These are phyloP conservation scores for Mesorhabditis belari DNA, from an alignment of 2,888 invertebrate genomes.

Conservation along the genomic window DNA sequence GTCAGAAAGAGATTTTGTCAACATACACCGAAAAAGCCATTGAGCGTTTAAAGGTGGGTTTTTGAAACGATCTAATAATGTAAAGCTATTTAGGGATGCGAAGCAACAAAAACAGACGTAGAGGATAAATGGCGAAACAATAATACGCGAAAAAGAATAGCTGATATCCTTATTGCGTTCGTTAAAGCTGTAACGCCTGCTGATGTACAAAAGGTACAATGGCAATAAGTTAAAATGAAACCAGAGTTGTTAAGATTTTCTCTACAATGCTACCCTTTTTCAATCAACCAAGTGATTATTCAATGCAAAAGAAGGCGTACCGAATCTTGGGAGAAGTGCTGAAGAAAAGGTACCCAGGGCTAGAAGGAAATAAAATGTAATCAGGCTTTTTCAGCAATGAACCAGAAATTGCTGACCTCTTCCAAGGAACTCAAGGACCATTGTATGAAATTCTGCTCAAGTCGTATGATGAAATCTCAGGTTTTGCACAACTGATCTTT, in stretches of 20 bases:
- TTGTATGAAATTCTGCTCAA: slow-evolving; percentile 23
- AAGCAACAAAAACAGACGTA: too few relatives aligned
- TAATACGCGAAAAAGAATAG: slow-evolving; percentile 31
- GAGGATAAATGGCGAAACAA: too few relatives aligned
- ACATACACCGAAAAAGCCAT: slow-evolving; percentile 42
- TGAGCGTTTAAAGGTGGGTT: not conserved
- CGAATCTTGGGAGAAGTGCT: slow-evolving; percentile 44
- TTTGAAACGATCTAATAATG: not conserved
- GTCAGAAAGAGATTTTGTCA: slow-evolving; percentile 52
- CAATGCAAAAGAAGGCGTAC: slow-evolving; percentile 48
- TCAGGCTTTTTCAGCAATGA: slow-evolving; percentile 16
- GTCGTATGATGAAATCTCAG: slow-evolving; percentile 11
- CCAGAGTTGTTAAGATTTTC: slow-evolving; percentile 7
- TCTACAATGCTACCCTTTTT: slow-evolving; percentile 33
- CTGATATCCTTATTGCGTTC: slow-evolving; percentile 43
- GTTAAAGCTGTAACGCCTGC: slow-evolving; percentile 19
- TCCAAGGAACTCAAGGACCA: not conserved
- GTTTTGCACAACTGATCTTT: slow-evolving; percentile 14
- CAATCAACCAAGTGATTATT: slow-evolving; percentile 12
- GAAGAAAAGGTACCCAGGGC: slow-evolving; percentile 19
- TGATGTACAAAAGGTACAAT: not conserved
- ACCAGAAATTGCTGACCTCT: slow-evolving; percentile 3
- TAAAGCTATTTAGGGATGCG: too few relatives aligned
- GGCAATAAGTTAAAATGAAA: too few relatives aligned
- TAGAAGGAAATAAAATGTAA: too few relatives aligned